A percentile compares a stretch with the other conserved stretches of the same genome.
These are phyloP conservation scores for Cabera pusaria DNA, from an alignment of 2,888 invertebrate genomes.

Conservation along the genomic window DNA sequence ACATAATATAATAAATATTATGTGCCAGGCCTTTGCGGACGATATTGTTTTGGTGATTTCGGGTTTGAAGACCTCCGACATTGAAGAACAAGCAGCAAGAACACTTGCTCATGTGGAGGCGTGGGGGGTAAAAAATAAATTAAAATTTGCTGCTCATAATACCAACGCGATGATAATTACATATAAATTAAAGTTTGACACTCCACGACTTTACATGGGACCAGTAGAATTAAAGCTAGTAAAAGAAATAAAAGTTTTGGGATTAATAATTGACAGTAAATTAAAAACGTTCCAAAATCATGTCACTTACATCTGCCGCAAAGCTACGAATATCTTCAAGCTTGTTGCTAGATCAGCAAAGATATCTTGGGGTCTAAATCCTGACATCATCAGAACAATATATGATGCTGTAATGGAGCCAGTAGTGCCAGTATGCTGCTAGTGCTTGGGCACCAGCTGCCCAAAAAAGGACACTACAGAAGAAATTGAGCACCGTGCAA, in stretches of 20 bases:
- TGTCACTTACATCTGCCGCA: no score
- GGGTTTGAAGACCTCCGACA: no score
- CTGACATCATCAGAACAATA: not conserved
- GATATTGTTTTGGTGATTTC: not conserved
- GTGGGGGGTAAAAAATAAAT: no score
- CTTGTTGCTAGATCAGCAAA: not conserved
- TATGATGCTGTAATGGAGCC: not conserved
- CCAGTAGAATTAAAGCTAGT: not conserved
- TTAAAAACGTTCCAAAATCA: not conserved
- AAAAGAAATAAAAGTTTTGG: not conserved
- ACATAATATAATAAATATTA: no score
- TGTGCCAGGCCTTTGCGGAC: slow-evolving; percentile 2
- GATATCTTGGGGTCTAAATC: not conserved
- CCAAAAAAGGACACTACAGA: no score
- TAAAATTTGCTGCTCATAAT: no score
- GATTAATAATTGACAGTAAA: not conserved
- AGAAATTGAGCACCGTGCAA: no score
- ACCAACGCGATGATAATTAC: not conserved
- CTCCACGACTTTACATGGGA: not conserved
- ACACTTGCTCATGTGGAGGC: no score
- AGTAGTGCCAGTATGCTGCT: no score
- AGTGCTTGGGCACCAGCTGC: no score
- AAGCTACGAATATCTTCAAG: not conserved
- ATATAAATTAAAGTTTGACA: not conserved
- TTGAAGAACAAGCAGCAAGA: no score